Percentiles rank a stretch among this genome's conserved stretches.
phyloP scores from a whole-genome alignment of 2,888 invertebrate genomes.

The Trimorus sp. region DNA sequence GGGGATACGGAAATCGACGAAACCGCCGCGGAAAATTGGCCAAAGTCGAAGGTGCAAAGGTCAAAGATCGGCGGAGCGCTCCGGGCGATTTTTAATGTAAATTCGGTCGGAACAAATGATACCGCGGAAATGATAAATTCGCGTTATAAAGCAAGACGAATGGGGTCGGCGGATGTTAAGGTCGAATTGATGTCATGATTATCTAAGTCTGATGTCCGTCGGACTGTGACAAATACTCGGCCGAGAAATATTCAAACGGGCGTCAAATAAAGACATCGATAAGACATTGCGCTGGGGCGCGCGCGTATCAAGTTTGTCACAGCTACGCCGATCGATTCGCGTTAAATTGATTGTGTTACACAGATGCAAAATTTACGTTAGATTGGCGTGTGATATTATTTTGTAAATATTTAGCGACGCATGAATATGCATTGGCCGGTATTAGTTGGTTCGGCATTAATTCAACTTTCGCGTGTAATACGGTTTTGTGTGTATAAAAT shows the following conservation, averaged over 20 bases:
- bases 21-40: background rate
- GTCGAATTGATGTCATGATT: constrained; percentile 61
- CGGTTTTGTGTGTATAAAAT: constrained; percentile 13
- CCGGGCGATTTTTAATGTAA: constrained; percentile 3
- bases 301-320: constrained; percentile 44
- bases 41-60: background rate
- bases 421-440: constrained; percentile 15
- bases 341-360: constrained; percentile 40
- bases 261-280: constrained; percentile 56
- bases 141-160: constrained; percentile 43
- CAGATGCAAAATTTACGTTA: constrained; percentile 38
- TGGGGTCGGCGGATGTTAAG: constrained; percentile 31
- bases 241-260: constrained; percentile 52
- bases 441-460: constrained; percentile 9
- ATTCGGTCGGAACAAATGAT: constrained; percentile 21
- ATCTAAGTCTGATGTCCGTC: constrained; percentile 51
- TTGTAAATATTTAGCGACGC: constrained; percentile 19
- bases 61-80: background rate
- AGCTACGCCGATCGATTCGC: constrained; percentile 31
- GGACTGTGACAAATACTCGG: constrained; percentile 54
- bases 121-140: constrained; percentile 39
- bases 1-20: no score
- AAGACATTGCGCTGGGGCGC: constrained; percentile 37
- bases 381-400: constrained; percentile 34
- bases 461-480: constrained; percentile 22